A percentile compares a stretch with the other conserved stretches of the same genome.
Evolutionary conservation across 2,888 invertebrate genomes (phyloP).

Genomic region (Thymelicus sylvestris): DNA sequence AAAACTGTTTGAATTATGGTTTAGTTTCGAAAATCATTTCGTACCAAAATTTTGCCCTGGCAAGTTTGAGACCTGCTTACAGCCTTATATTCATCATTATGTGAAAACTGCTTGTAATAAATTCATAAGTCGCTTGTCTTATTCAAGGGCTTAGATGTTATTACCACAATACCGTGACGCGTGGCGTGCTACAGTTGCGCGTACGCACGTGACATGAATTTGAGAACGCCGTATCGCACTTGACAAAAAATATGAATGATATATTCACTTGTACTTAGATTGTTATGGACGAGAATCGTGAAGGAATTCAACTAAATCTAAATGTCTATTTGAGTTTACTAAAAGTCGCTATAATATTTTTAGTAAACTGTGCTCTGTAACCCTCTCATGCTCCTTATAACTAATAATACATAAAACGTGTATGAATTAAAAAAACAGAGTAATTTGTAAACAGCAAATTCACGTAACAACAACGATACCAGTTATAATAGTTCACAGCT

Average conservation of each 20-base stretch:
- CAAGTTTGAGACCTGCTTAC: too few relatives aligned
- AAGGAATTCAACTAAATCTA: too few relatives aligned
- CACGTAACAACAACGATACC: slow-evolving; percentile 29
- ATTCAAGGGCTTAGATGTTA: slow-evolving; percentile 28
- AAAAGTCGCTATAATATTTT: too few relatives aligned
- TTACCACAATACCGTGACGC: slow-evolving; percentile 14
- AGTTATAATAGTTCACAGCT: slow-evolving; percentile 15
- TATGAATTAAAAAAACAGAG: background rate
- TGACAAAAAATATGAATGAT: slow-evolving; percentile 5
- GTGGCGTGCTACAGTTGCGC: slow-evolving; percentile 15
- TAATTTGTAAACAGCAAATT: slow-evolving; percentile 10
- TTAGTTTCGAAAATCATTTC: too few relatives aligned
- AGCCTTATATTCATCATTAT: too few relatives aligned
- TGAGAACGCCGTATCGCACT: background rate
- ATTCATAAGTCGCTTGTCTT: slow-evolving; percentile 8
- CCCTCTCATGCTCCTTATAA: background rate
- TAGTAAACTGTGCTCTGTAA: too few relatives aligned
- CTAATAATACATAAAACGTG: background rate
- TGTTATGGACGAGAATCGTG: background rate
- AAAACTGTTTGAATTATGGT: too few relatives aligned
- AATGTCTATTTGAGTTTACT: too few relatives aligned
- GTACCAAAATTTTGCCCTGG: too few relatives aligned
- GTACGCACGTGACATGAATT: slow-evolving; percentile 23
- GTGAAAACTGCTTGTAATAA: background rate
- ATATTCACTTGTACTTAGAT: background rate